A percentile compares a stretch with the other conserved stretches of the same genome.
phyloP scores from a whole-genome alignment of 1,140 invertebrate genomes.

The Rhyzopertha dominica region DNA sequence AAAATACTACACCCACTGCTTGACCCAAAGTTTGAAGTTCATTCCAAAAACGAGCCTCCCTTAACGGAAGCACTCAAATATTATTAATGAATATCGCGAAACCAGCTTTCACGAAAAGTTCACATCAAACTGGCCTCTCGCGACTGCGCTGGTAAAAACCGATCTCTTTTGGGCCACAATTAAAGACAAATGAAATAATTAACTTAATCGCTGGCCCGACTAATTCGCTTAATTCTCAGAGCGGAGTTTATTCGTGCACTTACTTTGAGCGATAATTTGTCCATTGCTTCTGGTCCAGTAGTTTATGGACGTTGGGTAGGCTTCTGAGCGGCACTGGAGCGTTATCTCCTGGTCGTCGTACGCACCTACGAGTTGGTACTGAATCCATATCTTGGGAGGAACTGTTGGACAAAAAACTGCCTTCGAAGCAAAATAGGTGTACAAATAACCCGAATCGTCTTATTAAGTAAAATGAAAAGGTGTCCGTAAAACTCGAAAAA shows the following conservation, averaged over 20 bases:
- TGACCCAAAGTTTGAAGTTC: too few species aligned
- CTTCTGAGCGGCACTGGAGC: slow-evolving; percentile 83
- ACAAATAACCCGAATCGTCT: too few species aligned
- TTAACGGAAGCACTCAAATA: too few species aligned
- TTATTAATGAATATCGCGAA: slow-evolving; percentile 18
- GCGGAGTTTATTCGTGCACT: slow-evolving; percentile 34
- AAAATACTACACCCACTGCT: too few species aligned
- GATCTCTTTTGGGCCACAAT: neutral
- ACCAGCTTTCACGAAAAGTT: neutral
- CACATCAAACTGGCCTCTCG: slow-evolving; percentile 1
- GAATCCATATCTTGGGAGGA: slow-evolving; percentile 79
- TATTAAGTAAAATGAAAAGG: too few species aligned
- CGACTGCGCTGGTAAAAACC: neutral
- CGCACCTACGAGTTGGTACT: slow-evolving; percentile 76
- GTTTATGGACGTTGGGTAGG: slow-evolving; percentile 81
- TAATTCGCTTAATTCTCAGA: neutral
- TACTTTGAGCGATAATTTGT: slow-evolving; percentile 77
- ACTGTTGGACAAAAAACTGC: too few species aligned
- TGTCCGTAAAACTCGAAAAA: too few species aligned
- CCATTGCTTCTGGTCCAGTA: slow-evolving; percentile 77
- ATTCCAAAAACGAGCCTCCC: too few species aligned
- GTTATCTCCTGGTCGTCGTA: slow-evolving; percentile 69
- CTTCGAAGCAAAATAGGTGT: too few species aligned
- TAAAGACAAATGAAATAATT: too few species aligned
- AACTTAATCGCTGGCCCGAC: slow-evolving; percentile 1